A percentile compares a stretch with the other conserved stretches of the same genome.
phyloP scores from a whole-genome alignment of 92 coral and sea anemone genomes.

The Paragorgia papillata region DNA sequence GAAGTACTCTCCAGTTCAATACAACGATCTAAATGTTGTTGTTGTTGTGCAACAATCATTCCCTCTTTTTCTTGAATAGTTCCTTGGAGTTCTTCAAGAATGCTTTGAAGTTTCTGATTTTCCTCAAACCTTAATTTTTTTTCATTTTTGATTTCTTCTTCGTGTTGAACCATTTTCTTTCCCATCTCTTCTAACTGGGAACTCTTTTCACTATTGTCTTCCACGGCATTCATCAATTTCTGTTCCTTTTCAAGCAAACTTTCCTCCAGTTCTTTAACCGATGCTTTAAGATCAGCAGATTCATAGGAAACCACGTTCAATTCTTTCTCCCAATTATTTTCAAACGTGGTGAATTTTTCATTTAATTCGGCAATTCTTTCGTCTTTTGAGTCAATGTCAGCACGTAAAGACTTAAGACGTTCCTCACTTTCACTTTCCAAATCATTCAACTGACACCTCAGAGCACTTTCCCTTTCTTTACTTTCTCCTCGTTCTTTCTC shows the following conservation, averaged over 20 bases:
- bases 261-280: slow-evolving; percentile 1
- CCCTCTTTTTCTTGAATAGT: slow-evolving; percentile 34
- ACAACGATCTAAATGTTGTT: slow-evolving; percentile 19
- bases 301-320: not conserved
- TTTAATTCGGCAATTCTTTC: slow-evolving; percentile 10
- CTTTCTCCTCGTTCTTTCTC: slow-evolving; percentile 1
- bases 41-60: slow-evolving; percentile 12
- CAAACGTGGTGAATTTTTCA: not conserved
- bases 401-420: not conserved
- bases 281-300: slow-evolving; percentile 7
- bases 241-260: slow-evolving; percentile 7
- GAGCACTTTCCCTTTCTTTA: slow-evolving; percentile 6
- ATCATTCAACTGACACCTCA: not conserved
- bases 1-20: slow-evolving; percentile 15
- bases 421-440: slow-evolving; percentile 9
- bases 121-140: slow-evolving; percentile 1
- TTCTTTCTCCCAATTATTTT: slow-evolving; percentile 8
- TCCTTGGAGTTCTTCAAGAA: slow-evolving; percentile 36
- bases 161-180: not conserved
- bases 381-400: slow-evolving; percentile 4
- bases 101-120: slow-evolving; percentile 5
- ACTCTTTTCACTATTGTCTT: not conserved
- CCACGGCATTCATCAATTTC: not conserved
- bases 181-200: not conserved
- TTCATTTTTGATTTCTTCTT: slow-evolving; percentile 31